A percentile compares a stretch with the other conserved stretches of the same genome.
Evolutionary conservation across 2,888 invertebrate species (phyloP).

Genomic region (Dione juno): DNA sequence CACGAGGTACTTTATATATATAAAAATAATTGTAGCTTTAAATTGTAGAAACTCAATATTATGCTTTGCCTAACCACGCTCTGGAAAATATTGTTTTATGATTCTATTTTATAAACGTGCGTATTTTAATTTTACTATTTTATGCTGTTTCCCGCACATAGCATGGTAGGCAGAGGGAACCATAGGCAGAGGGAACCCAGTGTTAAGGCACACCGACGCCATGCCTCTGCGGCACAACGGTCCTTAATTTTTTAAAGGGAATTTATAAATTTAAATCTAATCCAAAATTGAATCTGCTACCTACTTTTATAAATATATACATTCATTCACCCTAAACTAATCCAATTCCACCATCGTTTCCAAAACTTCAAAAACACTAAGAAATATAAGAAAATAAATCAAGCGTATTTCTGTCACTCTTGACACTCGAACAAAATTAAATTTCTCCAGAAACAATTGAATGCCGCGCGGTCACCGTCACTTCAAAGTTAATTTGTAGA

Average conservation of each 20-base stretch:
- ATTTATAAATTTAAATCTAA: not conserved
- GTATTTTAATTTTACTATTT: not conserved
- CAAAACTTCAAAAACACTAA: not conserved
- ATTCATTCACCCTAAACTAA: not conserved
- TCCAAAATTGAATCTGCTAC: not conserved
- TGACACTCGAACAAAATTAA: slow-evolving; percentile 42
- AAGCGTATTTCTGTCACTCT: slow-evolving; percentile 32
- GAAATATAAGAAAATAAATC: slow-evolving; percentile 30
- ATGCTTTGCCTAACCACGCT: no score
- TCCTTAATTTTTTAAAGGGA: not conserved
- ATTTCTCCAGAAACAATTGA: slow-evolving; percentile 36
- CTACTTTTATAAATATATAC: not conserved
- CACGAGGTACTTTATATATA: no score
- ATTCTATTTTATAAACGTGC: no score
- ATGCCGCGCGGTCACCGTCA: slow-evolving; percentile 27
- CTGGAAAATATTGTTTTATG: no score
- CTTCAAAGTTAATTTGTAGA: slow-evolving; percentile 20
- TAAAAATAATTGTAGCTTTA: no score
- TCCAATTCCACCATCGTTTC: not conserved
- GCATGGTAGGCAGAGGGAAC: no score
- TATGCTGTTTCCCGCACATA: not conserved
- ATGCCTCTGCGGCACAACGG: no score
- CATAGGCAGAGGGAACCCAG: not conserved
- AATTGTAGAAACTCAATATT: no score
- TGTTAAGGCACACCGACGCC: no score